These are phyloP conservation scores for Lethrus apterus DNA, from an alignment of 1,140 invertebrate genomes.

Conservation along the genomic window DNA sequence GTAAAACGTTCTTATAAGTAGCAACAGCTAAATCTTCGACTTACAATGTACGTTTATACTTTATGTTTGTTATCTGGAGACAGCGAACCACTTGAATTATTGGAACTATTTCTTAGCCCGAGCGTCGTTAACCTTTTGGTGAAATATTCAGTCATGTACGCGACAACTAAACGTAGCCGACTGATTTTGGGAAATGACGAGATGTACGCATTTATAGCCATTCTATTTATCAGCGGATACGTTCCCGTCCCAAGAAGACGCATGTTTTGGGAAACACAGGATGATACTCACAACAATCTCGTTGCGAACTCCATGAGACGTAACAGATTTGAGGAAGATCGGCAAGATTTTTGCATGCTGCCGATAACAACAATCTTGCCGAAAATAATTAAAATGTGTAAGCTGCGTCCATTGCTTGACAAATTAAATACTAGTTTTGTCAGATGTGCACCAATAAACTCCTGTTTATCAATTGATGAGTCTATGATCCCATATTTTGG, in stretches of 20 bases:
- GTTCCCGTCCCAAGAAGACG: slow-evolving; percentile 4
- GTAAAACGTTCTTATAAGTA: too few relatives aligned
- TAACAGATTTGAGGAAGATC: neutral
- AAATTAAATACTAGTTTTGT: neutral
- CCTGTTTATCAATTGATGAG: slow-evolving; percentile 14
- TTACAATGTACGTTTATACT: too few relatives aligned
- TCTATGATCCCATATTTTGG: slow-evolving; percentile 26
- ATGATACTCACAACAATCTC: neutral
- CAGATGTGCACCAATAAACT: neutral
- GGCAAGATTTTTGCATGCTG: neutral
- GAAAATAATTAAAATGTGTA: slow-evolving; percentile 2
- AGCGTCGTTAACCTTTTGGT: neutral
- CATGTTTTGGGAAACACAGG: neutral
- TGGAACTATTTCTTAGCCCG: neutral
- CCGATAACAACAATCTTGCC: neutral
- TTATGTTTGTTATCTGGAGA: too few relatives aligned
- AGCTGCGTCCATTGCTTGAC: neutral
- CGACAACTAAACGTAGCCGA: neutral
- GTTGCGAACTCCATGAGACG: neutral
- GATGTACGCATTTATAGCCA: neutral
- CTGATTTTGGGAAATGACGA: neutral
- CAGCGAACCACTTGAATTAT: neutral
- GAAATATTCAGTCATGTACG: neutral
- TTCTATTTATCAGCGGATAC: slow-evolving; percentile 10
- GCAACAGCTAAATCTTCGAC: too few relatives aligned